Percentiles rank a stretch among this genome's conserved stretches.
phyloP scores from a whole-genome alignment of 2,888 invertebrate genomes.

The Nomada ferruginata region DNA sequence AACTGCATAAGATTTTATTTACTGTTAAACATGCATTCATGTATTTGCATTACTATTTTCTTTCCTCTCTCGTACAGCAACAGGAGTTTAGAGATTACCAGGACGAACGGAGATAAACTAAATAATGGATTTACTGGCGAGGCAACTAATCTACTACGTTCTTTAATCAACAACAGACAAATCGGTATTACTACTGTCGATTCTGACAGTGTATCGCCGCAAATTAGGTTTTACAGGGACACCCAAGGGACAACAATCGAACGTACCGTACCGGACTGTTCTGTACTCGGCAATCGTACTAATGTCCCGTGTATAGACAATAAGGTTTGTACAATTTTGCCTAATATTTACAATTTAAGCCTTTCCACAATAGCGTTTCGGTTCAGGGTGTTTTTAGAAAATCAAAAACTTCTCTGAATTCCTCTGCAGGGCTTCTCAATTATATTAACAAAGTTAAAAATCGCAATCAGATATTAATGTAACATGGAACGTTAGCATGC shows the following conservation, averaged over 20 bases:
- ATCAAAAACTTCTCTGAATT: background rate
- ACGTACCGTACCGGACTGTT: conserved; percentile 83
- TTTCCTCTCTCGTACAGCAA: conserved; percentile 73
- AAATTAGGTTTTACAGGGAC: conserved; percentile 87
- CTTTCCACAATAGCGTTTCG: background rate
- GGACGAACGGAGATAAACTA: conserved; percentile 81
- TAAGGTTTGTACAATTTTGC: conserved; percentile 73
- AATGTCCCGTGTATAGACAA: conserved; percentile 79
- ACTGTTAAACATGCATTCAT: background rate
- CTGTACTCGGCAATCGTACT: conserved; percentile 82
- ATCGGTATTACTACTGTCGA: conserved; percentile 87
- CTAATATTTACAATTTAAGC: background rate
- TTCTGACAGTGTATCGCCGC: conserved; percentile 82
- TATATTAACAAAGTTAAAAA: background rate
- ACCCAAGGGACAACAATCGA: conserved; percentile 86
- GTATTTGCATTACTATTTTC: conserved; percentile 4
- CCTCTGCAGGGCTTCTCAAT: background rate
- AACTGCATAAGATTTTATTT: conserved; percentile 21
- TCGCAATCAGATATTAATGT: background rate
- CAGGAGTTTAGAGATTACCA: conserved; percentile 82
- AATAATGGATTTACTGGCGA: conserved; percentile 86
- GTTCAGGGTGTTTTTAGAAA: background rate
- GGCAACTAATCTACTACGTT: conserved; percentile 90
- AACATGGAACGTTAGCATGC: background rate
- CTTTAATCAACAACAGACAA: conserved; percentile 91